Conservation (phyloP, 2,888 invertebrate genomes). For the Disparrhopalites patrizii region DNA sequence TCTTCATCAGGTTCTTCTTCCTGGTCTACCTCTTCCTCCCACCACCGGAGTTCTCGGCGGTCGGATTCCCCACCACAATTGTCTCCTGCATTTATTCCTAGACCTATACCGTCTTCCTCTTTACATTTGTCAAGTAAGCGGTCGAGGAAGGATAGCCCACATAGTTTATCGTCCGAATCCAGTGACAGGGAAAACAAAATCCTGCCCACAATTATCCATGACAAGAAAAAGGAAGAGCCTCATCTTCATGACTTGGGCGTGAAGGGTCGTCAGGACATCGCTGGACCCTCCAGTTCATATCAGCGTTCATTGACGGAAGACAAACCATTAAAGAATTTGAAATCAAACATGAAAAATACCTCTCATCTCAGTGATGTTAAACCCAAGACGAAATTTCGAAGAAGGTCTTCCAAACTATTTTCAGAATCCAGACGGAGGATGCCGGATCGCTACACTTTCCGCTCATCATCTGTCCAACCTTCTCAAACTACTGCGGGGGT, state of each 20-base stretch:
- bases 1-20: conserved; percentile 7
- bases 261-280: not conserved
- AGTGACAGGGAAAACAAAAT: too few species aligned
- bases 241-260: conserved; percentile 4
- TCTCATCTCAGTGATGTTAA: not conserved
- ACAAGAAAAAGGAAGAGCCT: conserved; percentile 3
- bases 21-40: conserved; percentile 14
- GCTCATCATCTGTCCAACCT: too few species aligned
- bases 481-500: too few species aligned
- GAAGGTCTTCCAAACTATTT: too few species aligned
- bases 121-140: not conserved
- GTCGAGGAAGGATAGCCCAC: not conserved
- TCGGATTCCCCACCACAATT: conserved; percentile 36
- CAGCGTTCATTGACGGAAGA: not conserved
- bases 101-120: conserved; percentile 2
- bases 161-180: not conserved
- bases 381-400: too few species aligned
- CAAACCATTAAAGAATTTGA: not conserved
- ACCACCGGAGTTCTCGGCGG: conserved; percentile 15
- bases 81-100: conserved; percentile 31
- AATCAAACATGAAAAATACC: conserved; percentile 10
- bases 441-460: too few species aligned
- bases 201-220: conserved; percentile 1
- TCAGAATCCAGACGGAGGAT: too few species aligned
- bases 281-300: not conserved